A percentile compares a stretch with the other conserved stretches of the same genome.
Conservation (phyloP, 2,113 vertebrate species). For the Chaenogobius annularis region DNA sequence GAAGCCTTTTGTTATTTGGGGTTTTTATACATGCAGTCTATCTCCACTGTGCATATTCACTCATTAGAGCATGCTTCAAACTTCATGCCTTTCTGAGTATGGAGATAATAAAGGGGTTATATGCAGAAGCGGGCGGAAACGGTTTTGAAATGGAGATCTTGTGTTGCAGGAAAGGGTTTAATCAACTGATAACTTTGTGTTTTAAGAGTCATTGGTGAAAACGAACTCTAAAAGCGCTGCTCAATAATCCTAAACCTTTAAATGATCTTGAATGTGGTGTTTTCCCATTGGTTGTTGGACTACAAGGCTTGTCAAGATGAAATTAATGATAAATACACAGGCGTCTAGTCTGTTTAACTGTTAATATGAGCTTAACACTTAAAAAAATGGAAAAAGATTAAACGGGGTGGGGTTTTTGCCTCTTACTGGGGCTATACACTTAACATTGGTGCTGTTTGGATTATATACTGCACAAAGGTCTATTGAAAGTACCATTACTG, state of each 20-base stretch:
- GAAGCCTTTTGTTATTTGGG: conserved; percentile 49
- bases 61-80: conserved; percentile 39
- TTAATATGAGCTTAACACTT: background rate
- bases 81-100: conserved; percentile 9
- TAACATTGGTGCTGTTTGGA: background rate
- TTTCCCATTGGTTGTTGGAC: background rate
- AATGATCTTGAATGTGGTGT: background rate
- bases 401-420: too few species aligned
- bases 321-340: background rate
- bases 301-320: background rate
- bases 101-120: background rate
- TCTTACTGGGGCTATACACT: too few species aligned
- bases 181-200: background rate
- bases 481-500: background rate
- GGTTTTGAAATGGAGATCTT: background rate
- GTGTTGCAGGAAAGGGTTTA: background rate
- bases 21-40: conserved; percentile 46
- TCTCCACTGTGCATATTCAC: conserved; percentile 44
- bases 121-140: background rate
- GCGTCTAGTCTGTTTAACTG: too few species aligned
- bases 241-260: background rate
- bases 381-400: background rate
- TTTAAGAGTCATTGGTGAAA: background rate
- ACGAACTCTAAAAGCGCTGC: background rate
- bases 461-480: background rate